A percentile compares a stretch with the other conserved stretches of the same genome.
Evolutionary conservation across 2,797 vertebrate genomes (phyloP).

Genomic region (Notolabrus celidotus): DNA sequence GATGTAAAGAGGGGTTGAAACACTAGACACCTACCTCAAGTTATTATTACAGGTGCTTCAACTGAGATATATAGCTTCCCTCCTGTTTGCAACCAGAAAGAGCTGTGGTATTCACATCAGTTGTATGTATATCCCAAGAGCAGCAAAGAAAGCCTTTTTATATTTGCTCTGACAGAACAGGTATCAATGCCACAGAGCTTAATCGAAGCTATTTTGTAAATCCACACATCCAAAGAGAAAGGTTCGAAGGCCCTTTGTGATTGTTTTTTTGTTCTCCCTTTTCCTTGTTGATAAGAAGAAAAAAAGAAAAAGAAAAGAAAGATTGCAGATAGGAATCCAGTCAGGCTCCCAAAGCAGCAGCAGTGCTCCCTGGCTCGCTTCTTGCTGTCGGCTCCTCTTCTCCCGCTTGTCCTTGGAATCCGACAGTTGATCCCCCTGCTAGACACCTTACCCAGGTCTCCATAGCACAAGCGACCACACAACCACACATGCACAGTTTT

Average conservation of each 20-base stretch:
- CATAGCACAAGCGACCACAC: constrained; percentile 82
- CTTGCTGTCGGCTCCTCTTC: constrained; percentile 79
- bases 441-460: constrained; percentile 83
- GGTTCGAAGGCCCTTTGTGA: constrained; percentile 78
- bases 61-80: constrained; percentile 78
- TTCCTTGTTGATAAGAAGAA: constrained; percentile 46
- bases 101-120: constrained; percentile 77
- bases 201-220: constrained; percentile 84
- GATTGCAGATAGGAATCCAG: constrained; percentile 81
- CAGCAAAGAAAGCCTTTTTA: constrained; percentile 77
- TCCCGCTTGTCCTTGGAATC: constrained; percentile 92
- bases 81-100: constrained; percentile 84
- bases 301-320: constrained; percentile 49
- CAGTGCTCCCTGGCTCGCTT: constrained; percentile 83
- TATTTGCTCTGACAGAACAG: constrained; percentile 80
- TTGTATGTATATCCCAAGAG: constrained; percentile 81
- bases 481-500: constrained; percentile 56
- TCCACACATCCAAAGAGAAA: constrained; percentile 84
- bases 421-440: constrained; percentile 83
- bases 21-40: constrained; percentile 91
- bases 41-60: constrained; percentile 86
- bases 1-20: constrained; percentile 81
- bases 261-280: constrained; percentile 62
- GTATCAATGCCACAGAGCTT: constrained; percentile 78
- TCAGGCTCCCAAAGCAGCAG: constrained; percentile 88